phyloP scores from a whole-genome alignment of 1,140 invertebrate species.

The Zaprionus ghesquierei region DNA sequence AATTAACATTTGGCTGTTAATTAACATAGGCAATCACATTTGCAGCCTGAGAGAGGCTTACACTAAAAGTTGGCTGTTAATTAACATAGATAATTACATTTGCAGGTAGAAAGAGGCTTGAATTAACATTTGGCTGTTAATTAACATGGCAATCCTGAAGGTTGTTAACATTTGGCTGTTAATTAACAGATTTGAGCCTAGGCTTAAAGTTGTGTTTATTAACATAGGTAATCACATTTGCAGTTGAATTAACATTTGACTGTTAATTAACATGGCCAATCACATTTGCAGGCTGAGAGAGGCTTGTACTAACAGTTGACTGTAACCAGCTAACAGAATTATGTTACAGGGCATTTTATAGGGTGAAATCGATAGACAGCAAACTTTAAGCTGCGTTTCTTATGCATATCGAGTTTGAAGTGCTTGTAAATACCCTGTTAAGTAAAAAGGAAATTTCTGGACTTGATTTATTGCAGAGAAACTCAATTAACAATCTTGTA shows the following conservation, averaged over 20 bases:
- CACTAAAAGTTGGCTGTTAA: neutral
- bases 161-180: neutral
- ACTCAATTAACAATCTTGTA: neutral
- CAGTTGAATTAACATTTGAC: neutral
- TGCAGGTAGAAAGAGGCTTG: neutral
- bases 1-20: neutral
- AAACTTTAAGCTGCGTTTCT: neutral
- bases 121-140: neutral
- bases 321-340: too few relatives aligned
- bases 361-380: neutral
- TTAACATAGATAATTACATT: neutral
- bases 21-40: neutral
- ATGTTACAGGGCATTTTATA: too few relatives aligned
- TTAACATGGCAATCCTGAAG: neutral
- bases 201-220: neutral
- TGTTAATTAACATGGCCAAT: neutral
- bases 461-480: neutral
- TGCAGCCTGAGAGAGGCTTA: neutral
- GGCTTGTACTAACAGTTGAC: too few relatives aligned
- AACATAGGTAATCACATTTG: neutral
- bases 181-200: neutral
- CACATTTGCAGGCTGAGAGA: too few relatives aligned
- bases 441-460: neutral
- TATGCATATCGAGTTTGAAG: neutral
- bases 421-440: neutral